Base-by-base conservation (phyloP, 1,140 invertebrate genomes). In the Colletes gigas region DNA sequence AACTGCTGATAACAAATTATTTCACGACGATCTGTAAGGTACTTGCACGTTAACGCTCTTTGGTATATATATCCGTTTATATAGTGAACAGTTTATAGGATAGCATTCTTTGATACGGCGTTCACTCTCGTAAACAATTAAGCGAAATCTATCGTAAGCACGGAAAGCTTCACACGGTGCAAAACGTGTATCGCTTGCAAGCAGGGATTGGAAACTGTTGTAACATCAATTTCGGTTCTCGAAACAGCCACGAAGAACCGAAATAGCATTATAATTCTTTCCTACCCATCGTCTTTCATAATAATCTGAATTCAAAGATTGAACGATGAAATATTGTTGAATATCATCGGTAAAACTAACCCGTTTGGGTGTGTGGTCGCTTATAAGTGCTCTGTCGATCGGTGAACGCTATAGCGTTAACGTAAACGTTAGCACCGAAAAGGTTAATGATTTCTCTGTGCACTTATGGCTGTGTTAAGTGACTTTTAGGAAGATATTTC, bases 11-110 rank as follows among this genome's bases (percentile, higher is more conserved):
- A 76, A 74, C 68, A 80, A 83, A 84, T 78, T 83, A 15, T 55
- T 2, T 47, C 47, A 54, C 59, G 60, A 50, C 68, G 52, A 79
- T 76, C 7, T 21, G 57, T 30, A 84, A 60, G 67, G 68, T 78
- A 78, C 19, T 72, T 62, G 59, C 50, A 55, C 30, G 30, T 52
- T 54, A 39, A 83, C 55, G 50, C 44, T 83, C 71, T 84, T 84
- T 84, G 70, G 76, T 84, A 77, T 75, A 52, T 59, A 69, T 68
- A 54, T 57, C 4, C 57, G 12, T 84, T 81, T 84, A 72, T 72
- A 78, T 30, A 72, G 17, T 15, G 50, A 78, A 47, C 69, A 41
- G 39, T 78, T 63, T 19, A 52, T 54, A 72, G 59, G 50, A 71
- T 50, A 78, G 69, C 30, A 54, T 30, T 78, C 39, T 78, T 65